phyloP scores from a whole-genome alignment of 1,140 invertebrate species.

The Eupeodes corollae region DNA sequence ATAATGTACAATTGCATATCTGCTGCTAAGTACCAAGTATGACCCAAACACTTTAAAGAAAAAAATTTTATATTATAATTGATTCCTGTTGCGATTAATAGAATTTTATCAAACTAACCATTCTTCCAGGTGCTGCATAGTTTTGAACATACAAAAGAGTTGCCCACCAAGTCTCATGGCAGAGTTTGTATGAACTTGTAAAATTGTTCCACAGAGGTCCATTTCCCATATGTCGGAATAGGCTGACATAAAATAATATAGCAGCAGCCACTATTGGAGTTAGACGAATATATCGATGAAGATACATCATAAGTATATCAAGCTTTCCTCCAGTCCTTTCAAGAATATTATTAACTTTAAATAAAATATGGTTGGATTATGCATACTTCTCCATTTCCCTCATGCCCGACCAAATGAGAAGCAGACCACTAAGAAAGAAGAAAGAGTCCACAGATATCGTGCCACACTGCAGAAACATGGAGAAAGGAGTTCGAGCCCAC shows the following conservation, averaged over 20 bases:
- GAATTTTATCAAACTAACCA: constrained; percentile 8
- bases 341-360: too few species aligned
- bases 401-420: constrained; percentile 48
- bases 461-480: constrained; percentile 42
- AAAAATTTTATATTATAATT: too few species aligned
- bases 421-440: constrained; percentile 50
- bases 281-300: constrained; percentile 28
- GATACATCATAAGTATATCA: constrained; percentile 28
- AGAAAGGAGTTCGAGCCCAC: constrained; percentile 37
- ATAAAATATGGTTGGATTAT: too few species aligned
- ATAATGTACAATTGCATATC: constrained; percentile 75
- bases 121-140: constrained; percentile 11
- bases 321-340: constrained; percentile 8
- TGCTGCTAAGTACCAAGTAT: constrained; percentile 78
- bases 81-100: not conserved
- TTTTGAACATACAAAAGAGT: constrained; percentile 21
- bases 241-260: constrained; percentile 23
- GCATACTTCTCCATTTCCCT: constrained; percentile 46
- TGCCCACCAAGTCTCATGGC: constrained; percentile 13
- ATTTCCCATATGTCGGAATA: constrained; percentile 18
- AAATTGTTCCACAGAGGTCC: constrained; percentile 26
- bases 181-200: constrained; percentile 3
- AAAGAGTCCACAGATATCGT: constrained; percentile 54
- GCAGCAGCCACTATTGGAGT: constrained; percentile 26
- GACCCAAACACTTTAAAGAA: constrained; percentile 64